A percentile compares a stretch with the other conserved stretches of the same genome.
These are phyloP conservation scores for Plumapathes pennacea DNA, from an alignment of 92 coral and sea anemone species.

Conservation along the genomic window DNA sequence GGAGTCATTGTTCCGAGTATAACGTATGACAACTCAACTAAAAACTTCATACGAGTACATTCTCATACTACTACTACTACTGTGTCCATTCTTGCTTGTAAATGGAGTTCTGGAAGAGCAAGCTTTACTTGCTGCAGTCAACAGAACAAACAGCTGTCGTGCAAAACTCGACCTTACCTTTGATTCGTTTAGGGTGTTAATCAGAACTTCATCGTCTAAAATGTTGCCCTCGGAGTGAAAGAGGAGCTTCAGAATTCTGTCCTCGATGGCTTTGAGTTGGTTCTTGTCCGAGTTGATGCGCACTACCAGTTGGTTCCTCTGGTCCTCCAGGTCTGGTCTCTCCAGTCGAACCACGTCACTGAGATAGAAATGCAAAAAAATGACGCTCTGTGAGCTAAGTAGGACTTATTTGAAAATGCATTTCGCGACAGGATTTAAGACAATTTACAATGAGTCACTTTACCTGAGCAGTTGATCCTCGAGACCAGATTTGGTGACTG, in stretches of 20 bases:
- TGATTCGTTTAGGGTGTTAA: conserved; percentile 96
- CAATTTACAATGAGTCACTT: background rate
- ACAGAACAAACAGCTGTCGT: background rate
- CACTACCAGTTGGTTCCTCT: conserved; percentile 91
- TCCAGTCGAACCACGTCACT: conserved; percentile 99
- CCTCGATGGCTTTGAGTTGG: conserved; percentile 97
- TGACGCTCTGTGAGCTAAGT: background rate
- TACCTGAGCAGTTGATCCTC: conserved; percentile 97
- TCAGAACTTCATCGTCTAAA: conserved; percentile 94
- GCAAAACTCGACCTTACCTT: conserved; percentile 49
- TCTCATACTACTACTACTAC: too few species aligned
- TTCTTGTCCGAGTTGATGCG: conserved; percentile 98
- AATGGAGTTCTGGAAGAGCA: too few species aligned
- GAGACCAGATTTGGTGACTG: conserved; percentile 97
- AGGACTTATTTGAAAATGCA: background rate
- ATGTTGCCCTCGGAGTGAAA: conserved; percentile 98
- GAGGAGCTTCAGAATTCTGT: conserved; percentile 90
- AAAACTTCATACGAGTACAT: background rate
- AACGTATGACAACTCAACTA: too few species aligned
- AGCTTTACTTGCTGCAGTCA: too few species aligned
- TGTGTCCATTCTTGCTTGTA: too few species aligned
- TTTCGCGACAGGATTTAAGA: background rate
- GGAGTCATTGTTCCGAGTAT: too few species aligned
- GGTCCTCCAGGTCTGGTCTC: conserved; percentile 97
- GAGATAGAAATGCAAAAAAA: background rate